Evolutionary conservation across 2,888 invertebrate genomes (phyloP).

Genomic region (Epiblema foenella): DNA sequence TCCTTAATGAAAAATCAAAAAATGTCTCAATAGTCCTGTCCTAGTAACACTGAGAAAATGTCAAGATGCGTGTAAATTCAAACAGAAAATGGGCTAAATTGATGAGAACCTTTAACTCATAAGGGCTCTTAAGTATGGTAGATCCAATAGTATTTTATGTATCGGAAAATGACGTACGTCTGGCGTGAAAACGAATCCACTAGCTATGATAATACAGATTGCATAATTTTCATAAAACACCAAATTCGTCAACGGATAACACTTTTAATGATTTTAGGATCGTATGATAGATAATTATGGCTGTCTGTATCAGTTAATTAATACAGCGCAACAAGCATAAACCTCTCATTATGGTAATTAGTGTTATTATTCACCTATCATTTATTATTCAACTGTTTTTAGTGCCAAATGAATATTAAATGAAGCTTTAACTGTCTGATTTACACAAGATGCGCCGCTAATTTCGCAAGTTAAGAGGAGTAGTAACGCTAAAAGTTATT

Average conservation of each 20-base stretch:
- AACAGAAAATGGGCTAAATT: too few species aligned
- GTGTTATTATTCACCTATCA: conserved; percentile 11
- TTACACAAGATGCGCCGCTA: neutral
- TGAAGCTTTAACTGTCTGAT: conserved; percentile 16
- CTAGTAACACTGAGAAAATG: too few species aligned
- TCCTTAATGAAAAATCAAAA: too few species aligned
- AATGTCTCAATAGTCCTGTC: too few species aligned
- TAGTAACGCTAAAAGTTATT: too few species aligned
- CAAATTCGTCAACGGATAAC: neutral
- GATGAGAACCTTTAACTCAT: too few species aligned
- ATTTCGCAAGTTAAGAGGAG: neutral
- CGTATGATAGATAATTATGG: neutral
- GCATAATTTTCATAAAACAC: too few species aligned
- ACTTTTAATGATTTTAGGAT: neutral
- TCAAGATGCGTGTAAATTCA: too few species aligned
- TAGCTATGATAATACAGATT: neutral
- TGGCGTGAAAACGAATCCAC: too few species aligned
- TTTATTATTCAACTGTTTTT: conserved; percentile 16
- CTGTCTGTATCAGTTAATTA: neutral
- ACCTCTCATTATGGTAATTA: conserved; percentile 13
- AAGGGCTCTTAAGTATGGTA: too few species aligned
- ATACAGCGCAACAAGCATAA: neutral
- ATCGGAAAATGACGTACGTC: too few species aligned
- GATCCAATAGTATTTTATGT: too few species aligned
- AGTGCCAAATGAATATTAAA: conserved; percentile 25